Base-by-base conservation (phyloP, 2,888 invertebrate species). In the Parelbella ahira region DNA sequence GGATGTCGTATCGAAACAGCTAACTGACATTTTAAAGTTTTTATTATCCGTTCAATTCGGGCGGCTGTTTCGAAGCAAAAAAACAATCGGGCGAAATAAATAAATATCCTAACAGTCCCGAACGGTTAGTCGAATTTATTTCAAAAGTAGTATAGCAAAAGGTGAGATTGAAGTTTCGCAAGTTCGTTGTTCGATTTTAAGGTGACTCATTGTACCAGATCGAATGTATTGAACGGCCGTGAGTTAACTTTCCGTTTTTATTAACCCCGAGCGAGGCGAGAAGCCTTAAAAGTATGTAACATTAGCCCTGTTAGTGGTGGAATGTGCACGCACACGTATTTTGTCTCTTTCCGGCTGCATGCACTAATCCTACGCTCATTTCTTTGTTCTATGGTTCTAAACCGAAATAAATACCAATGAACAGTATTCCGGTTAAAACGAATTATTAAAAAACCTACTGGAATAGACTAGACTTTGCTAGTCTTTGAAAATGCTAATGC, bases 221-320 rank as follows among this genome's bases (percentile, higher is more conserved):
- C 63, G 64, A 67, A 68, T 62, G 60, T 68, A 63, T 63, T 61
- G 63, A 60, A 54, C 56, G 56, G 47, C 53, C 50, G 12, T 18
- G 19, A 49, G 38, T 48, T 50, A 66, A 71, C 61, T 69, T 69
- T 58, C 49, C 48, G 55, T 59, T 57, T 69, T 75, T 76, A 73
- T 70, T 69, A 62, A 67, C 58, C 55, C 53, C 41, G 64, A 41
- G 27, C 15, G 27, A 15, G 27, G 25, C 39, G 32, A 76, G n/a
- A n/a, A 75, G 62, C 70, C 71, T 66, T 72, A 68, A 60, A 72
- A 72, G 60, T 61, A 71, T 71, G 61, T 62, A 47, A 58, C 63
- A 60, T 59, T 63, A 63, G 58, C 46, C 53, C 45, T 48, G 32
- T 23, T 9, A 7, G 33, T 5, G 37, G 23, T 21, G 42, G 32